Conservation (phyloP, 2,888 invertebrate species). For the Cryptus viduatorius region DNA sequence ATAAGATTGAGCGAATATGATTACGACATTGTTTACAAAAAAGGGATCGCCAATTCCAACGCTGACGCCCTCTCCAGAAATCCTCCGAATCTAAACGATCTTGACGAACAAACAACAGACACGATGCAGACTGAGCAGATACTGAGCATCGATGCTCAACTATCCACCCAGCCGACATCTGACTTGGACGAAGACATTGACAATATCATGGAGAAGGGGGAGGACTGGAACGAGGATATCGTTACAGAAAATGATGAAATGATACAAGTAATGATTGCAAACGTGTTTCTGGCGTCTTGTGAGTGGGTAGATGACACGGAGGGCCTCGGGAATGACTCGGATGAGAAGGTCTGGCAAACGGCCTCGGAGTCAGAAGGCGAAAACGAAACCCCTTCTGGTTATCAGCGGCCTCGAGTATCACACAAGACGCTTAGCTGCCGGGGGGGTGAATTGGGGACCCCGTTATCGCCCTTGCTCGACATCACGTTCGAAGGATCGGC, state of each 20-base stretch:
- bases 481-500: conserved; percentile 1
- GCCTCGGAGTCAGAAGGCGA: not conserved
- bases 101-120: not conserved
- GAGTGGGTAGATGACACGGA: not conserved
- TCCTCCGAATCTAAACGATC: not conserved
- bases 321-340: not conserved
- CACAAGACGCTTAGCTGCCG: conserved; percentile 13
- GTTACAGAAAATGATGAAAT: not conserved
- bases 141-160: not conserved
- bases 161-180: not conserved
- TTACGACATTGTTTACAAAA: conserved; percentile 75
- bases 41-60: conserved; percentile 74
- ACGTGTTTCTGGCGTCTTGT: not conserved
- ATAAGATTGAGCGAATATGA: conserved; percentile 74
- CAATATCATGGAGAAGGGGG: not conserved
- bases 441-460: conserved; percentile 17
- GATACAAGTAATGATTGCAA: not conserved
- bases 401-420: not conserved
- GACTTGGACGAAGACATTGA: not conserved
- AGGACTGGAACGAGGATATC: not conserved
- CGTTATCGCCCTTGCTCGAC: conserved; percentile 14
- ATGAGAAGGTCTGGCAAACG: not conserved
- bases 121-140: conserved; percentile 10
- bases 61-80: conserved; percentile 73
- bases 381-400: not conserved